Base-by-base conservation (phyloP, 2,113 vertebrate species). In the Pleuronectes platessa region DNA sequence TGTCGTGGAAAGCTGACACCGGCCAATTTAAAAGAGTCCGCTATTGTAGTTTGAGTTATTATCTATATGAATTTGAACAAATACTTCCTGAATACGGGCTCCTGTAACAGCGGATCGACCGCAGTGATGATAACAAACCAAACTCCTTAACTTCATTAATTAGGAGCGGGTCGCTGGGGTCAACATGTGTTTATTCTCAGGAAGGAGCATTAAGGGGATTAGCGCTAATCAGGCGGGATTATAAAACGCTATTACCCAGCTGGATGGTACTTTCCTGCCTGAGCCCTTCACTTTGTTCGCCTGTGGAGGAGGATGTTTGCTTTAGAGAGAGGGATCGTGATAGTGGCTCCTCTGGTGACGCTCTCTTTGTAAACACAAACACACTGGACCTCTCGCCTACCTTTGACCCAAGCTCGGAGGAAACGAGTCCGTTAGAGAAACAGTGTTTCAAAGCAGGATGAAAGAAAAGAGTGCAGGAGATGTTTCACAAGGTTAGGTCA, bases 361-460 rank as follows among this genome's bases (percentile, higher is more conserved):
- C 73, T 92, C 76, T 79, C 82, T 91, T 49, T 90, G 82, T 88
- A 92, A 93, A 93, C 88, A 89, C 79, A 92, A 92, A 93, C 88
- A 85, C 7, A 45, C 42, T 5, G 72, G 85, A 90, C 80, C 86
- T 86, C 77, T 82, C 37, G 68, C 79, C 85, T 90, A 90, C 91
- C 90, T 92, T 84, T 92, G 85, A 91, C 83, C 90, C 56, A 76
- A 59, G 66, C 68, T 71, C 24, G 14, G 51, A 75, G 68, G 40
- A 61, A 47, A 0, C 67, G 11, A 42, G 45, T 49, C 68, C 60
- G 66, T 51, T 61, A 35, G 76, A 68, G 68, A 31, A 42, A 67
- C 23, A 67, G 65, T 11, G 53, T 61, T 69, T 66, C 10, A 53
- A 3, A 47, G 45, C 26, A 51, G 45, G 45, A 53, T 23, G 12